Evolutionary conservation across 2,797 vertebrate species (phyloP), one percentile per base, ranked within the genome.

Genomic region (Muscicapa comitata): DNA sequence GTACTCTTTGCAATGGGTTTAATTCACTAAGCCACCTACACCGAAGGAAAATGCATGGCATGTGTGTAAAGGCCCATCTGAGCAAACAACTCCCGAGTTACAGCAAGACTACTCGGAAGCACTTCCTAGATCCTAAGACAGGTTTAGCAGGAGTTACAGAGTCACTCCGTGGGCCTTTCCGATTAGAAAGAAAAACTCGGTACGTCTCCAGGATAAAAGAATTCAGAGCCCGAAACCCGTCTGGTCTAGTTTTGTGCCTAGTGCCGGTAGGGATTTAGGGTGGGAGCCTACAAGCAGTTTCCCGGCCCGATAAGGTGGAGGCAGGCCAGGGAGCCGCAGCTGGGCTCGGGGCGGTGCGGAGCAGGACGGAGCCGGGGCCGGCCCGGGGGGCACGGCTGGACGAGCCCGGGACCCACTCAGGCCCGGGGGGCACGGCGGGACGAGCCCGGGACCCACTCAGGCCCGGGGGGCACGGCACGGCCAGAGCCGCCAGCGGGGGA

Each of bases 261-360:
- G 24, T 4, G 47, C 67, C 42, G 17, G 42, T 26, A 31, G 3
- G 21, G 72, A 77, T 79, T 76, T 28, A 35, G 65, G 85, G 77
- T 13, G 84, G 54, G 57, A 88, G 24, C 70, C 72, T 1, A 7
- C 20, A 18, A 28, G 33, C 40, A 48, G 31, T 7, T 40, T 28
- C 5, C 33, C 11, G 45, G 14, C n/a, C 53, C 55, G 66, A 24
- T 53, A 68, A 59, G 11, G 70, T 5, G 88, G 26, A 83, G 85
- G 7, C 47, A 2, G 40, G 76, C 37, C 86, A 37, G 35, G 17
- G 31, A 31, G 25, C 73, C 1, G 57, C 26, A 2, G 4, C 25
- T 3, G n/a, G 16, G 29, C 37, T 12, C 7, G 0, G 5, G 47
- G 29, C 82, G 21, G 28, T 0, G n/a, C 26, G 0, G 63, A 54